These are phyloP conservation scores for Anthonomus grandis DNA, from an alignment of 1,140 invertebrate species.

Conservation along the genomic window DNA sequence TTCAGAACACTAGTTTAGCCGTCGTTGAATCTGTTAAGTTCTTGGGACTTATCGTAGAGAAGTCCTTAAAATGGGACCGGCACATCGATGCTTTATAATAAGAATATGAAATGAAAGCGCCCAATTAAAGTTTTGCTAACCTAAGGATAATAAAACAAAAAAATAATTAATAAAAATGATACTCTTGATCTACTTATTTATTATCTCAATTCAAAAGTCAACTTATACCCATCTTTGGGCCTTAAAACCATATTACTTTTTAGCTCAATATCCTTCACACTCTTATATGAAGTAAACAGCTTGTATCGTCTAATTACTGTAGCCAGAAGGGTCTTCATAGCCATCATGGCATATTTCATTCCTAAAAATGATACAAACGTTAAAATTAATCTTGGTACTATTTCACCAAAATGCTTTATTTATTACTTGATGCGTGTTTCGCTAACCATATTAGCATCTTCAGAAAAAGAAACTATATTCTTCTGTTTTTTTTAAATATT, in stretches of 20 bases:
- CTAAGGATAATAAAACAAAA: no score
- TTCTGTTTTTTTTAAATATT: slow-evolving; percentile 7
- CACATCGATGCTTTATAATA: no score
- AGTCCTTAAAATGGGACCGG: no score
- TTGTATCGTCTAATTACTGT: slow-evolving; percentile 45
- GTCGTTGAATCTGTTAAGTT: no score
- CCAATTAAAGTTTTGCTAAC: no score
- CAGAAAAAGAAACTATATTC: neutral
- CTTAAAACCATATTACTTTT: slow-evolving; percentile 28
- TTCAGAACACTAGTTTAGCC: no score
- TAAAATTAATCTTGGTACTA: neutral
- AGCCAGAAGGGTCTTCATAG: slow-evolving; percentile 47
- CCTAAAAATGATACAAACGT: slow-evolving; percentile 35
- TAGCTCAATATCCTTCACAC: slow-evolving; percentile 29
- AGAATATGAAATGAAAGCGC: no score
- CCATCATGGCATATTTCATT: slow-evolving; percentile 49
- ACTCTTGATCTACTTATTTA: no score
- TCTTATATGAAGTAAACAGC: slow-evolving; percentile 23
- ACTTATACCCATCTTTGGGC: slow-evolving; percentile 29
- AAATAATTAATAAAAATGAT: no score
- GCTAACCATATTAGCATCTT: neutral
- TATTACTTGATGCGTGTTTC: neutral
- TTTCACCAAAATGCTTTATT: neutral
- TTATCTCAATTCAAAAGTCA: slow-evolving; percentile 22
- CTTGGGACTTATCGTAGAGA: no score